Conservation (phyloP, 2,888 invertebrate species). For the Frankliniella intonsa region DNA sequence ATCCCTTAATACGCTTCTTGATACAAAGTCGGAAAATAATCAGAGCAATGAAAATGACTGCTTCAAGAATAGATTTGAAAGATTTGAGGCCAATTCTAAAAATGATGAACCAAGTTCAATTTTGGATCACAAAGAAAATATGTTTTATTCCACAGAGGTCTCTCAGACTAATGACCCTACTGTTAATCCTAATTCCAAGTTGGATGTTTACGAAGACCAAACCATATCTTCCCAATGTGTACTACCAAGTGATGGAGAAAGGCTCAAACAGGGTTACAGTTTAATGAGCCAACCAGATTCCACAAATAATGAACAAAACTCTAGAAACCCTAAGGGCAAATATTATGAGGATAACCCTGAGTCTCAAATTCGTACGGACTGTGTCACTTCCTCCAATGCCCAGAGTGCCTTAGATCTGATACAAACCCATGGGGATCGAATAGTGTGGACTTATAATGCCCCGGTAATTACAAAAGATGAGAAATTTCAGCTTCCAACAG, state of each 20-base stretch:
- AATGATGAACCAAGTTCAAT: no score
- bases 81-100: no score
- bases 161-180: no score
- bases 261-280: no score
- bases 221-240: no score
- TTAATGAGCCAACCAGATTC: background rate
- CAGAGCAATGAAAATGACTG: background rate
- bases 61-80: conserved; percentile 10
- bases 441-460: conserved; percentile 90
- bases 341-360: background rate
- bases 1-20: conserved; percentile 83
- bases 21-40: conserved; percentile 61
- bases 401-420: conserved; percentile 13
- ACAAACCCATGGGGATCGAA: conserved; percentile 50
- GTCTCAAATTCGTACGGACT: background rate
- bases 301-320: background rate
- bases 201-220: no score
- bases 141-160: no score
- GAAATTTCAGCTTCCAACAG: no score
- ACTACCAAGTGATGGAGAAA: no score
- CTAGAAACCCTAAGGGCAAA: background rate
- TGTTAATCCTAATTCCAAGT: no score
- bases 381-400: conserved; percentile 5
- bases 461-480: conserved; percentile 47
- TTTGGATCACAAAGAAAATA: no score